phyloP scores from a whole-genome alignment of 2,888 invertebrate species.

The Iphiclides podalirius region DNA sequence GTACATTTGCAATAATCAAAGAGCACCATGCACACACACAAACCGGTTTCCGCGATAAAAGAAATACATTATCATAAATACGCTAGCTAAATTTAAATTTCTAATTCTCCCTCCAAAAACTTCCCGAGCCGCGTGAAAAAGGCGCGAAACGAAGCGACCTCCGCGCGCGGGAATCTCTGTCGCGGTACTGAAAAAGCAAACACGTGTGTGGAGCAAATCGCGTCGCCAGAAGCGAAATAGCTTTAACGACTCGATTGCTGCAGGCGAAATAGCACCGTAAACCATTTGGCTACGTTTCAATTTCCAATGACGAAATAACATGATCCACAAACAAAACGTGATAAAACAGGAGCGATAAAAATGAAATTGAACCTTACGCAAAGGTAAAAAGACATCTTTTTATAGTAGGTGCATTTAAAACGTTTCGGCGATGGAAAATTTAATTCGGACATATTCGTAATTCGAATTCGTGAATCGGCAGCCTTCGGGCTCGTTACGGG shows the following conservation, averaged over 20 bases:
- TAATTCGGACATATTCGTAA: constrained; percentile 40
- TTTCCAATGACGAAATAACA: constrained; percentile 4
- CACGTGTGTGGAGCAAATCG: constrained; percentile 55
- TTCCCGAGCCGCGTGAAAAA: constrained; percentile 34
- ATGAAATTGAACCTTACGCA: background rate
- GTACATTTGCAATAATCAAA: too few species aligned
- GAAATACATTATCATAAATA: constrained; percentile 30
- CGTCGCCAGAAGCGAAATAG: constrained; percentile 27
- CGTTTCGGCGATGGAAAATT: constrained; percentile 13
- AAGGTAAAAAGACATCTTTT: background rate
- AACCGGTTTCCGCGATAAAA: constrained; percentile 22
- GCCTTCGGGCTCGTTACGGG: constrained; percentile 40
- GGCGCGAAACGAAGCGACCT: constrained; percentile 37
- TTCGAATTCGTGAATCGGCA: constrained; percentile 32
- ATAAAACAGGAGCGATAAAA: background rate
- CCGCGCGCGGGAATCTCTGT: constrained; percentile 48
- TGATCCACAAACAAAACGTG: background rate
- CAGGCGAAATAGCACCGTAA: background rate
- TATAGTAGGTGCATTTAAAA: background rate
- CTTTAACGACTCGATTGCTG: constrained; percentile 16
- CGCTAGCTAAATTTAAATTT: constrained; percentile 34
- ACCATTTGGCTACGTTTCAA: background rate
- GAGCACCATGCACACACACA: background rate
- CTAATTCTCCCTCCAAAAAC: constrained; percentile 34
- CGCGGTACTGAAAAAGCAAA: constrained; percentile 58